A percentile compares a stretch with the other conserved stretches of the same genome.
These are phyloP conservation scores for Vultur gryphus DNA, from an alignment of 2,797 vertebrate species.

Conservation along the genomic window DNA sequence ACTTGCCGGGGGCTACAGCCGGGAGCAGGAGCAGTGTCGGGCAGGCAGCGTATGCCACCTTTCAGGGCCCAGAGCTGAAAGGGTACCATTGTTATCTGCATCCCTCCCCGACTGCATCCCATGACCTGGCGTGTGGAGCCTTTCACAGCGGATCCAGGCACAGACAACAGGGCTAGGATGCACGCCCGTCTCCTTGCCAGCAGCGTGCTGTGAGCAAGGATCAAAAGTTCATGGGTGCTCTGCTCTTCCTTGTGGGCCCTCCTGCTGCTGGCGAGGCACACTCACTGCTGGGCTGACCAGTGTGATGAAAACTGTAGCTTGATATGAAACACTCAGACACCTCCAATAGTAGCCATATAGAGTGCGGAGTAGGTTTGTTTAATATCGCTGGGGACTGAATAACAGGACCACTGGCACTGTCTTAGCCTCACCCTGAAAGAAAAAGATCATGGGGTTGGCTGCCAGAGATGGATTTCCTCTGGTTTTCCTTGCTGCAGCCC, in stretches of 20 bases:
- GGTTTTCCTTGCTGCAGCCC: not conserved
- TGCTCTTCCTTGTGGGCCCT: not conserved
- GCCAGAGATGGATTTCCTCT: not conserved
- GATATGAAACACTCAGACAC: not conserved
- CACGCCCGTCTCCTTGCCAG: accelerated
- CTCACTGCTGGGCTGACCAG: not conserved
- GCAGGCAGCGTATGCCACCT: not conserved
- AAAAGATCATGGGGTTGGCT: not conserved
- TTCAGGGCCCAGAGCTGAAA: conserved; percentile 19
- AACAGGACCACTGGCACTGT: not conserved
- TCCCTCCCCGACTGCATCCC: not conserved
- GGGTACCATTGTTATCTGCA: not conserved
- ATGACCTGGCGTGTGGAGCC: not conserved
- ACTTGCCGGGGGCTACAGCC: accelerated
- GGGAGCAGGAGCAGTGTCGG: accelerated
- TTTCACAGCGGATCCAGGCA: not conserved
- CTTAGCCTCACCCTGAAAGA: not conserved
- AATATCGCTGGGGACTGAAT: not conserved
- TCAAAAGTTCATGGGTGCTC: not conserved
- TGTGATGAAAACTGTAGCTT: not conserved
- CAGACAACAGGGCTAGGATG: not conserved
- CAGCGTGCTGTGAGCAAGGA: accelerated
- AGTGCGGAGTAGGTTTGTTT: not conserved
- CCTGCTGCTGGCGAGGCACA: accelerated
- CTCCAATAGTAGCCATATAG: not conserved